Evolutionary conservation across 2,113 vertebrate genomes (phyloP).

Genomic region (Sander vitreus): DNA sequence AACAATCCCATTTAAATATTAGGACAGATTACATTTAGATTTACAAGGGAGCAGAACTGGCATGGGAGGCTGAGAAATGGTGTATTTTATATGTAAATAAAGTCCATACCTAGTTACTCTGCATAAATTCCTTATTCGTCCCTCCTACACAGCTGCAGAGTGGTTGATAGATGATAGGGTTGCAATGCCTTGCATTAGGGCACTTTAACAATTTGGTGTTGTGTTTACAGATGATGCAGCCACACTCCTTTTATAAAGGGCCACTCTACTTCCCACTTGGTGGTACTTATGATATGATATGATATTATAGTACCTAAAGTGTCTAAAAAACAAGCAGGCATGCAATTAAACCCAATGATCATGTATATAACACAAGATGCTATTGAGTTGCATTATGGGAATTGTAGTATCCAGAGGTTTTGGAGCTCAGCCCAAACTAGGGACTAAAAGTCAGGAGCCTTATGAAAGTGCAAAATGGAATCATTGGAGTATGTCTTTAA

Average conservation of each 20-base stretch:
- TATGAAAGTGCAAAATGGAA: neutral
- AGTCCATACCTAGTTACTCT: neutral
- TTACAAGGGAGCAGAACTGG: neutral
- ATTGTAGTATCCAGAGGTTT: neutral
- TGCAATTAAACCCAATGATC: neutral
- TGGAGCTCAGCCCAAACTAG: neutral
- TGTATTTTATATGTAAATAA: neutral
- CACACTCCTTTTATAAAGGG: neutral
- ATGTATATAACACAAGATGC: neutral
- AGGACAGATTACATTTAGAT: neutral
- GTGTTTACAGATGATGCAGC: neutral
- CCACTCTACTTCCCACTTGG: neutral
- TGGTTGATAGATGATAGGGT: neutral
- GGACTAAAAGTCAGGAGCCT: neutral
- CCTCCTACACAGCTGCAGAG: neutral
- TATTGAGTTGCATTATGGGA: neutral
- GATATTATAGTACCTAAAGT: neutral
- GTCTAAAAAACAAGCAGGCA: neutral
- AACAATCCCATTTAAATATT: no score
- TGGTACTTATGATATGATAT: neutral
- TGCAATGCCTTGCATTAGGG: neutral
- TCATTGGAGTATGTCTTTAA: conserved; percentile 2
- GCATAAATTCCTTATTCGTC: neutral
- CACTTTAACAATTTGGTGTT: neutral
- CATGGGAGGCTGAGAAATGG: neutral